Evolutionary conservation across 53 echinoderm and acorn worm species (phyloP).

Genomic region (Glandiceps talaboti): DNA sequence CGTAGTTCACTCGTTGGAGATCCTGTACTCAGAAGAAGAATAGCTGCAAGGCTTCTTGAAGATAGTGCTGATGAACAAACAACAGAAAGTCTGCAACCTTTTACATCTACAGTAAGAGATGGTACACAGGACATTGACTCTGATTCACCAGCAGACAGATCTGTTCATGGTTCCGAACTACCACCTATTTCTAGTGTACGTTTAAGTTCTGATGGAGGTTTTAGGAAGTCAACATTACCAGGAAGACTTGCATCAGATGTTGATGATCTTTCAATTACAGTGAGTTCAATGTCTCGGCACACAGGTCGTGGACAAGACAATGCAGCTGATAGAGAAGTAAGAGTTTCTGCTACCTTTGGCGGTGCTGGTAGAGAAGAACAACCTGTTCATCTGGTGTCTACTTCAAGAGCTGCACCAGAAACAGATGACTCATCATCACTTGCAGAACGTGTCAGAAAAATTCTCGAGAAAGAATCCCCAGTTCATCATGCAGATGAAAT

Average conservation of each 20-base stretch:
- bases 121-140: not conserved
- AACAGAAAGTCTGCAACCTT: too few relatives aligned
- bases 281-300: too few relatives aligned
- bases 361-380: not conserved
- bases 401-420: not conserved
- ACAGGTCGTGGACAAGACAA: too few relatives aligned
- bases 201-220: not conserved
- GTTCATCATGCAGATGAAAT: not conserved
- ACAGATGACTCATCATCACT: conserved; percentile 35
- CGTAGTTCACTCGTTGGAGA: not conserved
- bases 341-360: not conserved
- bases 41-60: not conserved
- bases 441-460: conserved; percentile 64
- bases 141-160: not conserved
- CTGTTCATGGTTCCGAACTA: not conserved
- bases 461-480: conserved; percentile 53
- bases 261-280: too few relatives aligned
- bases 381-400: not conserved
- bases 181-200: not conserved
- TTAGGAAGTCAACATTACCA: not conserved
- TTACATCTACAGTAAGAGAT: not conserved
- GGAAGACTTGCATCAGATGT: too few relatives aligned
- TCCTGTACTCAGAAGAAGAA: not conserved
- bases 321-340: too few relatives aligned
- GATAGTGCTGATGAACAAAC: not conserved